These are phyloP conservation scores for Lagopus muta DNA, from an alignment of 2,113 vertebrate species.

Conservation along the genomic window DNA sequence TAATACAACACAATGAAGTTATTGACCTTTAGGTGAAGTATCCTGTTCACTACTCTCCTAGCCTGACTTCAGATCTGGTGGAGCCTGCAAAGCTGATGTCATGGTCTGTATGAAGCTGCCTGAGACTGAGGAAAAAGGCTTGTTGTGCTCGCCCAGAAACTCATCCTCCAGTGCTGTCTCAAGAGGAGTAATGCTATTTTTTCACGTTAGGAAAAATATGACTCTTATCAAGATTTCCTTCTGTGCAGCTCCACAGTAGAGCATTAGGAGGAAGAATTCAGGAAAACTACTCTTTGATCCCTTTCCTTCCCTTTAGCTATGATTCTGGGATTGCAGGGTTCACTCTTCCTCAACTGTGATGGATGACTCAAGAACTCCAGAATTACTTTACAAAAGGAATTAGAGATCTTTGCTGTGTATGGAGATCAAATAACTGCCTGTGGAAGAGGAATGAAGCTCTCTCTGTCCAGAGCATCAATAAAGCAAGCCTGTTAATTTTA, in stretches of 20 bases:
- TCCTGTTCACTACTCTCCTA: background rate
- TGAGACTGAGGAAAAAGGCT: background rate
- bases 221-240: too few species aligned
- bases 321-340: too few species aligned
- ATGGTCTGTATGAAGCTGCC: background rate
- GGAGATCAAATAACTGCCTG: rapidly evolving
- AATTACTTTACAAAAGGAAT: background rate
- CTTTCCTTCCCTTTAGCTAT: too few species aligned
- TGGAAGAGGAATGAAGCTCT: background rate
- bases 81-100: background rate
- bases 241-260: too few species aligned
- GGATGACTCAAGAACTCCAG: too few species aligned
- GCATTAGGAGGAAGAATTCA: too few species aligned
- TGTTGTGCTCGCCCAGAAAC: background rate
- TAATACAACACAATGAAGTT: background rate
- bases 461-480: background rate
- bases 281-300: too few species aligned
- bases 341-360: too few species aligned
- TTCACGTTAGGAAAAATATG: too few species aligned
- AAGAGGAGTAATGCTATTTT: background rate
- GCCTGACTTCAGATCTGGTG: background rate
- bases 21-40: background rate
- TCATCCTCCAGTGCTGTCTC: background rate
- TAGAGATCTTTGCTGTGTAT: background rate
- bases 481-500: background rate